Evolutionary conservation across 2,113 vertebrate genomes (phyloP).

Genomic region (Oreochromis tanganicae): DNA sequence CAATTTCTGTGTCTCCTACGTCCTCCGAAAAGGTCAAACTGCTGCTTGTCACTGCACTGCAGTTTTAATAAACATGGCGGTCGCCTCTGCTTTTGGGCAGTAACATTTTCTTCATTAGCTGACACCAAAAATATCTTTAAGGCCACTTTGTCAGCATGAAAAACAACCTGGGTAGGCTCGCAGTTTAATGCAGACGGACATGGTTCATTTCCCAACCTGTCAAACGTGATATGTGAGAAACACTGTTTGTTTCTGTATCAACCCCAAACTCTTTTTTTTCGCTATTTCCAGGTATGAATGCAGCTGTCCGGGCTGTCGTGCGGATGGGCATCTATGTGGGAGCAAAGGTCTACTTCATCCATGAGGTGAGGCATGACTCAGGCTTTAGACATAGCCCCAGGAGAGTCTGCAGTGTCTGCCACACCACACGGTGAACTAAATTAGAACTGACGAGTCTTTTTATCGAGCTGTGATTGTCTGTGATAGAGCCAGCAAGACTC

Average conservation of each 20-base stretch:
- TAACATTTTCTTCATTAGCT: not conserved
- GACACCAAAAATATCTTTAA: not conserved
- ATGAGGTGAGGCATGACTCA: slow-evolving; percentile 47
- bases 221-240: not conserved
- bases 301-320: slow-evolving; percentile 58
- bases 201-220: not conserved
- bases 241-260: not conserved
- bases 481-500: not conserved
- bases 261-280: not conserved
- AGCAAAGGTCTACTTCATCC: slow-evolving; percentile 67
- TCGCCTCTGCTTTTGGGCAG: not conserved
- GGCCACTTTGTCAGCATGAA: accelerated
- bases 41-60: accelerated
- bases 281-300: slow-evolving; percentile 55
- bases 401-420: not conserved
- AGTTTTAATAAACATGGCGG: not conserved
- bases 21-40: not conserved
- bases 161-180: not conserved
- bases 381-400: not conserved
- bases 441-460: not conserved
- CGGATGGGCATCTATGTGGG: slow-evolving; percentile 66
- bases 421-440: not conserved
- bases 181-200: not conserved
- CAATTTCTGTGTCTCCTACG: accelerated
- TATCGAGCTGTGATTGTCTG: not conserved